Evolutionary conservation across 2,113 vertebrate genomes (phyloP).

Genomic region (Hyla sarda): DNA sequence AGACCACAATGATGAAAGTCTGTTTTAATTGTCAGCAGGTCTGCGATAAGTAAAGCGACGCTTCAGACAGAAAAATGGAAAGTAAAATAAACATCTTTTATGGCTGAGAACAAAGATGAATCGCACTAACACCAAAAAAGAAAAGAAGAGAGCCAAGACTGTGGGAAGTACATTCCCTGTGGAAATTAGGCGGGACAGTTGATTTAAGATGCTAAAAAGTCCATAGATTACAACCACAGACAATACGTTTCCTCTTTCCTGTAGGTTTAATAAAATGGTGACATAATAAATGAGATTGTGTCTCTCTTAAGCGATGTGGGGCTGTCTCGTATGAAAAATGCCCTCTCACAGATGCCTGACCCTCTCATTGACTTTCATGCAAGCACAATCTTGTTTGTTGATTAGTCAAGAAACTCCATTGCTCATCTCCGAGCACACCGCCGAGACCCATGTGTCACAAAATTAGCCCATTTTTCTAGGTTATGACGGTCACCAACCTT

Average conservation of each 20-base stretch:
- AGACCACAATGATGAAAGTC: constrained; percentile 32
- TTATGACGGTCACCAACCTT: background rate
- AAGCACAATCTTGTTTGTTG: constrained; percentile 29
- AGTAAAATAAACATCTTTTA: constrained; percentile 56
- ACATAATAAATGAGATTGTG: constrained; percentile 43
- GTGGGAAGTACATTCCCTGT: constrained; percentile 36
- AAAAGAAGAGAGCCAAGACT: constrained; percentile 17
- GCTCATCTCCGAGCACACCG: constrained; percentile 16
- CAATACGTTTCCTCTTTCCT: constrained; percentile 52
- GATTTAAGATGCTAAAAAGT: constrained; percentile 40
- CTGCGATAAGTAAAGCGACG: constrained; percentile 24
- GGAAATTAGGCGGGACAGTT: constrained; percentile 54
- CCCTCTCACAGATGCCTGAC: constrained; percentile 1
- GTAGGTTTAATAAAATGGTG: constrained; percentile 50
- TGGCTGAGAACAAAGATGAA: constrained; percentile 47
- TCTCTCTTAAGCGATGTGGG: constrained; percentile 35
- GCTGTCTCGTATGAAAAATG: constrained; percentile 46
- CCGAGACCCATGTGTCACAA: background rate
- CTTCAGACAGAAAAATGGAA: constrained; percentile 42
- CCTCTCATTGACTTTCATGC: constrained; percentile 4
- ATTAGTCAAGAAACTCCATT: constrained; percentile 31
- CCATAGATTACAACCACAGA: constrained; percentile 47
- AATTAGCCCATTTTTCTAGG: background rate
- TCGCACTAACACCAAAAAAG: constrained; percentile 49
- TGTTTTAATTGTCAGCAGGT: constrained; percentile 45